A percentile compares a stretch with the other conserved stretches of the same genome.
Conservation (phyloP, 2,113 vertebrate genomes). For the Macroglossus sobrinus region DNA sequence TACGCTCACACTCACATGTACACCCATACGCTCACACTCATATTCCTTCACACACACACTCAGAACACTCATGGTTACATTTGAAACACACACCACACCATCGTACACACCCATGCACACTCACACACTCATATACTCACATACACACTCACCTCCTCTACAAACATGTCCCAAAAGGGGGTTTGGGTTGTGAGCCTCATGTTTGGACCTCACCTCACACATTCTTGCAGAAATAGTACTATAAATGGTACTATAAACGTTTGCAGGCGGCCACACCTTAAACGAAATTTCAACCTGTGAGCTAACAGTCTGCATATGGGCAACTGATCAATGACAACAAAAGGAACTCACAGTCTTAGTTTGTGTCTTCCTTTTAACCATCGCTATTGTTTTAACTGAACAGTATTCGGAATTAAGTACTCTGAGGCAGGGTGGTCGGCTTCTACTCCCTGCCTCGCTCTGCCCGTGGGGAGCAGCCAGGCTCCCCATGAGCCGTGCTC, state of each 20-base stretch:
- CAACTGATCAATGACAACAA: not conserved
- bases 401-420: not conserved
- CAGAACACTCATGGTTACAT: not conserved
- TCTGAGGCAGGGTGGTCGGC: not conserved
- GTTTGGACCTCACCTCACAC: not conserved
- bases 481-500: not conserved
- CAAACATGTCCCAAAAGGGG: not conserved
- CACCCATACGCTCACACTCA: not conserved
- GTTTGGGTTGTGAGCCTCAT: not conserved
- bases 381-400: not conserved
- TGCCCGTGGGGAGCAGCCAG: not conserved
- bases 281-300: not conserved
- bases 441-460: not conserved
- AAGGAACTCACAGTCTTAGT: not conserved
- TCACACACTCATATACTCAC: too few relatives aligned
- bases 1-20: too few relatives aligned
- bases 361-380: not conserved
- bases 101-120: not conserved
- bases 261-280: not conserved
- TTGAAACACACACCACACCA: not conserved
- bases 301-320: not conserved
- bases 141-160: not conserved
- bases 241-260: not conserved
- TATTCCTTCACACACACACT: not conserved
- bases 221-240: not conserved